Base-by-base conservation (phyloP, 2,888 invertebrate species). In the Azorinus chamasolen region DNA sequence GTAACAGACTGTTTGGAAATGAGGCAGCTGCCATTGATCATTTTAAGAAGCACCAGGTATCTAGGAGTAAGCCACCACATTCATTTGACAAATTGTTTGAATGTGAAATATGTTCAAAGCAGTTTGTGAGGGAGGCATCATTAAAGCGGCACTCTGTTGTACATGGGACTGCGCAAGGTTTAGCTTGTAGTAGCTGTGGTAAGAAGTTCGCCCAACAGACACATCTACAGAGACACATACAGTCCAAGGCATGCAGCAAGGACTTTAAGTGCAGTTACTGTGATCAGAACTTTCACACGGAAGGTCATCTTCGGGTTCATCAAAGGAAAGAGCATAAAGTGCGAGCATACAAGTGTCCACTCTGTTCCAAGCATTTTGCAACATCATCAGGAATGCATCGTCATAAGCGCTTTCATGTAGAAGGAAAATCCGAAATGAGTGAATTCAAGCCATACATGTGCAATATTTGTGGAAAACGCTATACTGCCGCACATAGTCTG, bases 201-300 rank as follows among this genome's bases (percentile, higher is more conserved):
- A 58, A 61, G 24, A 24, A 1, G 14, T 66, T 57, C 27, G 3
- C 45, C 10, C 27, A 58, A 24, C 48, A n/a, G 0, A n/a, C 25
- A n/a, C 58, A 58, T 48, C 12, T 74, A 32, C 24, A 51, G 18
- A 55, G 63, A 8, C 74, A 74, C 41, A 37, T 51, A 12, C 25
- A 16, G 3, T n/a, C n/a, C 8, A 45, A 20, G 32, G 46, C n/a
- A n/a, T 63, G 63, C 51, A 16, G 22, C 14, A 43, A 24, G 18
- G 18, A 8, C 16, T 53, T 43, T n/a, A 16, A 22, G 41, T 51
- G 63, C 27, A 27, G 10, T 43, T 10, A 39, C 4, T 63, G 63
- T 37, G 20, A 24, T 41, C 20, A 41, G 12, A n/a, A 22, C 4
- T 63, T 63, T n/a, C 41, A 8, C 16, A 63, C 37, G n/a, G 27